Percentiles rank a stretch among this genome's conserved stretches.
phyloP scores from a whole-genome alignment of 2,888 invertebrate species.

The Melieria picta region DNA sequence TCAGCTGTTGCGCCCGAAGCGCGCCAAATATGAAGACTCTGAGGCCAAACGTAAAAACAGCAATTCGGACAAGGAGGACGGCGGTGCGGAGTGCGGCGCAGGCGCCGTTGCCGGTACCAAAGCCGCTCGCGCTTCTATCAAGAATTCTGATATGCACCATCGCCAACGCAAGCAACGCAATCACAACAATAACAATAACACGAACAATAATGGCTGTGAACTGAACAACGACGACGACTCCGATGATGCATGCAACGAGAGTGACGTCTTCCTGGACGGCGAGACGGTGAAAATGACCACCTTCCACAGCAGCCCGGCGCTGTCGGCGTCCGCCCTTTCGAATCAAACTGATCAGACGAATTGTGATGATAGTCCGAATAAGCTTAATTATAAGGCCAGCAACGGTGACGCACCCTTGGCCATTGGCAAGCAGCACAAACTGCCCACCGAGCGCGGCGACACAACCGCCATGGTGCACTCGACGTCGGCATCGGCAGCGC shows the following conservation, averaged over 20 bases:
- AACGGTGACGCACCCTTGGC: constrained; percentile 29
- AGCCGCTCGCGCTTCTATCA: constrained; percentile 35
- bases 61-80: constrained; percentile 56
- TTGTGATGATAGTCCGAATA: constrained; percentile 53
- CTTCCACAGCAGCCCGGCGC: constrained; percentile 53
- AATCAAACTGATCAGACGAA: constrained; percentile 61
- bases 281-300: constrained; percentile 51
- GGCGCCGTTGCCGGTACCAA: constrained; percentile 45
- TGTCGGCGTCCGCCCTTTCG: constrained; percentile 52
- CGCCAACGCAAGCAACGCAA: constrained; percentile 60
- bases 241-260: constrained; percentile 48
- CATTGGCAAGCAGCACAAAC: constrained; percentile 36
- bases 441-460: constrained; percentile 36
- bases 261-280: constrained; percentile 52
- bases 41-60: constrained; percentile 62
- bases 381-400: constrained; percentile 43
- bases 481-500: constrained; percentile 34
- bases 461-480: constrained; percentile 41
- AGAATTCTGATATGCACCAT: constrained; percentile 59
- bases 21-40: constrained; percentile 53
- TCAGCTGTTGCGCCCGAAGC: constrained; percentile 49
- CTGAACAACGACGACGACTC: constrained; percentile 42
- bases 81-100: constrained; percentile 44
- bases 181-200: constrained; percentile 48
- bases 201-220: constrained; percentile 48